Percentiles rank a stretch among this genome's conserved stretches.
These are phyloP conservation scores for Holocentrus rufus DNA, from an alignment of 2,797 vertebrate species.

Conservation along the genomic window DNA sequence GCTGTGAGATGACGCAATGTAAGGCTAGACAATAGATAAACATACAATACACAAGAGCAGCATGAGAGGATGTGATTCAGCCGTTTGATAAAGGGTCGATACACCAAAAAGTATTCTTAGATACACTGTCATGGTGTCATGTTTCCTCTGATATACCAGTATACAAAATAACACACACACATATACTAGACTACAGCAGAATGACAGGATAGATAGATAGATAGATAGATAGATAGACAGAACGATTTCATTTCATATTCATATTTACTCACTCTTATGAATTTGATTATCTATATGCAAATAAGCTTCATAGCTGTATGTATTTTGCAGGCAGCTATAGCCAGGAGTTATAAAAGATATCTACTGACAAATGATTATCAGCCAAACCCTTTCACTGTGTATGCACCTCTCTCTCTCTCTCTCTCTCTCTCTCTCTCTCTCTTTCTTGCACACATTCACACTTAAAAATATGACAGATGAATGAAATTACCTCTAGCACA, in stretches of 20 bases:
- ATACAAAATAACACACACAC: no score
- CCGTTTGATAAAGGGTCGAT: background rate
- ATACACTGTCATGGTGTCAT: no score
- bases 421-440: constrained; percentile 8
- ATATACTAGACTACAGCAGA: no score
- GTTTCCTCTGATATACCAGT: no score
- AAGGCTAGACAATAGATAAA: constrained; percentile 50
- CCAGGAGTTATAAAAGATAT: no score
- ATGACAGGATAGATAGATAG: background rate
- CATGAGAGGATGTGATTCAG: background rate
- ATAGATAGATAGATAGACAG: constrained; percentile 15
- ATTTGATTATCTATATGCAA: background rate
- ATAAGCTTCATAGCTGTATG: background rate
- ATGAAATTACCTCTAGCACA: constrained; percentile 46
- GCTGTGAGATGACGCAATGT: constrained; percentile 72
- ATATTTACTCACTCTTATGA: no score
- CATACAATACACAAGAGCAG: constrained; percentile 22
- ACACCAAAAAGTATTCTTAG: background rate
- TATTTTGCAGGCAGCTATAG: background rate
- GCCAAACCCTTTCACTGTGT: background rate
- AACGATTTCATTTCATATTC: background rate
- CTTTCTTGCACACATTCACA: constrained; percentile 6
- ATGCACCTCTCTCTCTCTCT: background rate
- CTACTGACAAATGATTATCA: no score
- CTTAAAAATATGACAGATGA: constrained; percentile 29